Percentiles rank a stretch among this genome's conserved stretches.
Evolutionary conservation across 1,140 invertebrate species (phyloP).

Genomic region (Arion vulgaris): DNA sequence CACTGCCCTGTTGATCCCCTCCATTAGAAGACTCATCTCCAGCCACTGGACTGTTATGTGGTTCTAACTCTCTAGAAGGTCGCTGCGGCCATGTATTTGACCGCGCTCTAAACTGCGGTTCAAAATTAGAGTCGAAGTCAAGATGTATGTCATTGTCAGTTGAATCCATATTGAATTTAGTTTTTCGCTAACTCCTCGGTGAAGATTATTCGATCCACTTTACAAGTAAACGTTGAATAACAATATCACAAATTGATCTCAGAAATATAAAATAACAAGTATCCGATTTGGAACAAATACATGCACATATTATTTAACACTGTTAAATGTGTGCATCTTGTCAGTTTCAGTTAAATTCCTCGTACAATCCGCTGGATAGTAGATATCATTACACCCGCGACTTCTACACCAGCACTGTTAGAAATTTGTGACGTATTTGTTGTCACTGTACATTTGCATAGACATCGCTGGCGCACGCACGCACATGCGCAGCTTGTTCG

Average conservation of each 20-base stretch:
- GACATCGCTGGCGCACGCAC: slow-evolving; percentile 39
- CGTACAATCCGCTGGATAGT: background rate
- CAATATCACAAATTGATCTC: background rate
- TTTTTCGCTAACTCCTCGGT: background rate
- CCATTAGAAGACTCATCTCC: slow-evolving; percentile 49
- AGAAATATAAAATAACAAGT: background rate
- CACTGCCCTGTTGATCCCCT: slow-evolving; percentile 37
- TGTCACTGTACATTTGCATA: slow-evolving; percentile 71
- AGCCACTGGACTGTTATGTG: slow-evolving; percentile 52
- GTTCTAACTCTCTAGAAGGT: slow-evolving; percentile 57
- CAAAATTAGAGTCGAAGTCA: slow-evolving; percentile 93
- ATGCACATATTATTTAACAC: background rate
- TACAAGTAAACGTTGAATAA: too few species aligned
- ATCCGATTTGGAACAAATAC: slow-evolving; percentile 16
- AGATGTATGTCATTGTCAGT: slow-evolving; percentile 72
- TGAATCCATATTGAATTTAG: slow-evolving; percentile 66
- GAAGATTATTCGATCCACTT: background rate
- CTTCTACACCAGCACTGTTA: slow-evolving; percentile 45
- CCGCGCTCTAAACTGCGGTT: slow-evolving; percentile 91
- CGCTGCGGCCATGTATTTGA: slow-evolving; percentile 98
- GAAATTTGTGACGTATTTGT: slow-evolving; percentile 68
- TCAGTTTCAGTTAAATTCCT: background rate
- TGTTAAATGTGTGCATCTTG: background rate
- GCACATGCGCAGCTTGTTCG: slow-evolving; percentile 41
- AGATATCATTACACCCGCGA: background rate